Percentiles rank a stretch among this genome's conserved stretches.
phyloP scores from a whole-genome alignment of 2,888 invertebrate species.

The Invenusta paracnida region DNA sequence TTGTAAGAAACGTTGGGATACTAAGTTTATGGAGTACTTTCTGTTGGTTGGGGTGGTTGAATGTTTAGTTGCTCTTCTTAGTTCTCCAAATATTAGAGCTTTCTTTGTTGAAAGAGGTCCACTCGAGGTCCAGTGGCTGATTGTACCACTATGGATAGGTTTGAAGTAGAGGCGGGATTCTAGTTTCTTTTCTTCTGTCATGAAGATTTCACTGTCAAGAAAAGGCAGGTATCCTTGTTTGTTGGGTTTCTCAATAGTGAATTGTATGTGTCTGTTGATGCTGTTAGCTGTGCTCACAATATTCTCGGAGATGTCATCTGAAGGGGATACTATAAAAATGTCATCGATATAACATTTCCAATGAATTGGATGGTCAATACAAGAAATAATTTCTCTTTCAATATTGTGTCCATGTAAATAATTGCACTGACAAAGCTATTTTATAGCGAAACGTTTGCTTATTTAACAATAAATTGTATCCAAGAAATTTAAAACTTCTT shows the following conservation, averaged over 20 bases:
- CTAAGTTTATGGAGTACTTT: neutral
- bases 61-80: neutral
- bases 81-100: neutral
- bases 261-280: slow-evolving; percentile 14
- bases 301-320: neutral
- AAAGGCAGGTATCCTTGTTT: neutral
- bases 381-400: no score
- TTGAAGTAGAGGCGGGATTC: neutral
- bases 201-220: neutral
- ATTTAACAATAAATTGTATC: no score
- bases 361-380: neutral
- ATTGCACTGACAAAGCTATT: no score
- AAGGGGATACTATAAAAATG: neutral
- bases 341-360: neutral
- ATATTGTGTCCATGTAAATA: neutral
- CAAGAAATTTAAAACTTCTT: no score
- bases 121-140: neutral
- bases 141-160: neutral
- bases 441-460: no score
- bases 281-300: neutral
- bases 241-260: slow-evolving; percentile 5
- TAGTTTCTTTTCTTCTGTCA: neutral
- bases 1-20: neutral
- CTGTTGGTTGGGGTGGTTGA: neutral
- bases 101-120: neutral